Evolutionary conservation across 2,888 invertebrate species (phyloP).

Genomic region (Melanostoma scalare): DNA sequence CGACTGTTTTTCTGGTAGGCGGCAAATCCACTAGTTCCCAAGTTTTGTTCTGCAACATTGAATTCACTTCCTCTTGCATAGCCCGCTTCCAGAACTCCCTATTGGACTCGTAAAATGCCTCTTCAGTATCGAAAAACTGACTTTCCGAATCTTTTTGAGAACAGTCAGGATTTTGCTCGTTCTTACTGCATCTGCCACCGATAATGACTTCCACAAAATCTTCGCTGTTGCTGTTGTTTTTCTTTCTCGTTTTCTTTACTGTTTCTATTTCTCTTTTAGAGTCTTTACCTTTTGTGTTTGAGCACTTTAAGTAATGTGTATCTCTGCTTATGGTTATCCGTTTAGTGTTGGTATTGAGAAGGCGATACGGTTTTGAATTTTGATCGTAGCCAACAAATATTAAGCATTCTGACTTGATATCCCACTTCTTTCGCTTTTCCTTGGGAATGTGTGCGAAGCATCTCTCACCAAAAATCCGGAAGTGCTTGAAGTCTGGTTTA

Average conservation of each 20-base stretch:
- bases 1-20: slow-evolving; percentile 2
- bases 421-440: not conserved
- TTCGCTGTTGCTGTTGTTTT: no score
- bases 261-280: not conserved
- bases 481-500: not conserved
- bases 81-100: not conserved
- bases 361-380: not conserved
- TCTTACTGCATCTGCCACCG: no score
- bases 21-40: not conserved
- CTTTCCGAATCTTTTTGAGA: no score
- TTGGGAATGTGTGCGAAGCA: not conserved
- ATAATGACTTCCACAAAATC: no score
- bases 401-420: not conserved
- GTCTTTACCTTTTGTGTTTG: not conserved
- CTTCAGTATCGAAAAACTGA: no score
- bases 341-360: no score
- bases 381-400: slow-evolving; percentile 4
- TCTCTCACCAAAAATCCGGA: not conserved
- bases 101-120: no score
- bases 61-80: not conserved
- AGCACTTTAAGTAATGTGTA: not conserved
- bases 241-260: no score
- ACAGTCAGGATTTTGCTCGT: no score
- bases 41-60: no score
- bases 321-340: not conserved